phyloP scores from a whole-genome alignment of 2,113 vertebrate genomes.

The Brachirus orientalis region DNA sequence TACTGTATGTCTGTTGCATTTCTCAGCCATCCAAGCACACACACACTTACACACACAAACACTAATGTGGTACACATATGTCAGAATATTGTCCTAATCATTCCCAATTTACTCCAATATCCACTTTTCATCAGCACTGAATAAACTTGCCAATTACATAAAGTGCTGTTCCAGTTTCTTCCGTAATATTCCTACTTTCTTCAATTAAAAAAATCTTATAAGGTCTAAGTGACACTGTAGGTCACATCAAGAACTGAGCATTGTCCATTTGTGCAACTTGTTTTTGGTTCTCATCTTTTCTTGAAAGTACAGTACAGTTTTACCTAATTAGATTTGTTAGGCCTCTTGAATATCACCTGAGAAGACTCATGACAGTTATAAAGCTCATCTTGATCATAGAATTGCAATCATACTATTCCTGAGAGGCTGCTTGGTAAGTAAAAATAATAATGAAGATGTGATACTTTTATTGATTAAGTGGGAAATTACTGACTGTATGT shows the following conservation, averaged over 20 bases:
- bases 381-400: slow-evolving; percentile 16
- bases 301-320: not conserved
- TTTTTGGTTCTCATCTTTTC: not conserved
- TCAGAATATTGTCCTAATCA: slow-evolving; percentile 1
- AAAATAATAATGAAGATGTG: slow-evolving; percentile 24
- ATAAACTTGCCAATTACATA: slow-evolving; percentile 55
- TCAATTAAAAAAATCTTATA: slow-evolving; percentile 49
- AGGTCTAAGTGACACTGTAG: slow-evolving; percentile 17
- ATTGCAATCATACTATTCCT: slow-evolving; percentile 8
- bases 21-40: not conserved
- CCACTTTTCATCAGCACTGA: slow-evolving; percentile 39
- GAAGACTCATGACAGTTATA: slow-evolving; percentile 5
- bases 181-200: slow-evolving; percentile 34
- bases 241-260: not conserved
- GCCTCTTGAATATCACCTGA: not conserved
- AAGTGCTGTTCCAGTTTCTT: slow-evolving; percentile 46
- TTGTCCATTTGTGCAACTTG: slow-evolving; percentile 9
- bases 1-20: slow-evolving; percentile 32
- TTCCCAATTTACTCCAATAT: slow-evolving; percentile 10
- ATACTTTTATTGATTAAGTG: slow-evolving; percentile 34
- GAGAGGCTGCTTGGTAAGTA: not conserved
- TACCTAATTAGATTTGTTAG: not conserved
- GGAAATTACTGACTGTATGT: slow-evolving; percentile 30
- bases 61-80: not conserved
- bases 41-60: not conserved